Evolutionary conservation across 2,113 vertebrate genomes (phyloP).

Genomic region (Vicugna pacos): DNA sequence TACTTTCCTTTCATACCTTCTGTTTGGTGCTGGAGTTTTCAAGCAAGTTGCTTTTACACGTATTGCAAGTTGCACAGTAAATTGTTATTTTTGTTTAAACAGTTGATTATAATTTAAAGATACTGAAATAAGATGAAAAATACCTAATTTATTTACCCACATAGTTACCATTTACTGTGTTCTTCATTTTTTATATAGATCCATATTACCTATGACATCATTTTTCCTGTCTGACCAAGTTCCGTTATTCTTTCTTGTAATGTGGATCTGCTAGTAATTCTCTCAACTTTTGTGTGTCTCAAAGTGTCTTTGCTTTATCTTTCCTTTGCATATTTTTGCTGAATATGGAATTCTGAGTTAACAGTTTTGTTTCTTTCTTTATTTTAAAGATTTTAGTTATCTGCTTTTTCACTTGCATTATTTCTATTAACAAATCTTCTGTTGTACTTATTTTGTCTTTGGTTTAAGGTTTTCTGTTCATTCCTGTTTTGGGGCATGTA

Average conservation of each 20-base stretch:
- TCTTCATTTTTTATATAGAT: not conserved
- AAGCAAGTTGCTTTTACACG: not conserved
- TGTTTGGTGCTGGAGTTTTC: not conserved
- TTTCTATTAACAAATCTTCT: not conserved
- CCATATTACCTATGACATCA: not conserved
- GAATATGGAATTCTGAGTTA: not conserved
- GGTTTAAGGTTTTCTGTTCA: not conserved
- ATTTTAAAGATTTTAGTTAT: not conserved
- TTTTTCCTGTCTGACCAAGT: not conserved
- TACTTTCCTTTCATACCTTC: not conserved
- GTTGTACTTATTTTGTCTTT: not conserved
- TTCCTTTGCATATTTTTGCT: not conserved
- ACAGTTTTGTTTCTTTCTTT: not conserved
- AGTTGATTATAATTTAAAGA: not conserved
- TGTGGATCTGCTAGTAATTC: not conserved
- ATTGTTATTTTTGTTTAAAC: not conserved
- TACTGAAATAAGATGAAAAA: not conserved
- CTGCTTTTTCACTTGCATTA: not conserved
- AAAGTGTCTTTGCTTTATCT: not conserved
- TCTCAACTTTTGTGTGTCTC: not conserved
- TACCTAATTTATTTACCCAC: not conserved
- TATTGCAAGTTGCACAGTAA: not conserved
- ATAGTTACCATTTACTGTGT: not conserved
- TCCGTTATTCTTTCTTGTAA: not conserved
- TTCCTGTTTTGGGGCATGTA: not conserved